Conservation (phyloP, 2,797 vertebrate species). For the Gallinago nigripennis region DNA sequence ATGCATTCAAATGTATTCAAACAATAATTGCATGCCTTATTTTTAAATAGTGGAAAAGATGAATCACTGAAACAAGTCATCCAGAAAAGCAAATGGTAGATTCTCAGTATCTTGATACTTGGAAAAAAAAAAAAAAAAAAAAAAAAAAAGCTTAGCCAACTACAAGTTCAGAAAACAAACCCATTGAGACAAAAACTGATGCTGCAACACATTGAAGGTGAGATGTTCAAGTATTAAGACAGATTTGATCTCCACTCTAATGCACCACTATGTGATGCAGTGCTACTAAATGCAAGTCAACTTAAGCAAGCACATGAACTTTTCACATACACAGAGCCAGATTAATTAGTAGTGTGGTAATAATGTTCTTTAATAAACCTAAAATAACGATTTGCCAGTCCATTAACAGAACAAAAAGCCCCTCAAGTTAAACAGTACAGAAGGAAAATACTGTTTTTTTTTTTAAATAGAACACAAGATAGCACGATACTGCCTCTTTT, state of each 20-base stretch:
- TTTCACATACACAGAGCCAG: not conserved
- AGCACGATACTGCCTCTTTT: not conserved
- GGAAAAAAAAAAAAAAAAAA: too few species aligned
- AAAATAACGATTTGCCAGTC: not conserved
- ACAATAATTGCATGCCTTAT: slow-evolving; percentile 72
- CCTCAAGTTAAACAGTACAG: not conserved
- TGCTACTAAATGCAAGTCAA: not conserved
- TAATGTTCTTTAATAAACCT: slow-evolving; percentile 20
- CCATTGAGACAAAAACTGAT: not conserved
- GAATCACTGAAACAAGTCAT: slow-evolving; percentile 64
- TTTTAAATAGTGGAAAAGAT: slow-evolving; percentile 70
- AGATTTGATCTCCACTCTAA: not conserved
- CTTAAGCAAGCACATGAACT: not conserved
- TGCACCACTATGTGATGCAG: not conserved
- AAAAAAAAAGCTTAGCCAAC: not conserved
- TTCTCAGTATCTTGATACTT: slow-evolving; percentile 6
- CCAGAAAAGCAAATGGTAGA: slow-evolving; percentile 49
- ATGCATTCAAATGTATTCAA: slow-evolving; percentile 71
- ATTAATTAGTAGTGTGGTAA: slow-evolving; percentile 4
- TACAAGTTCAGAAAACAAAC: slow-evolving; percentile 14
- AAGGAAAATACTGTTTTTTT: not conserved
- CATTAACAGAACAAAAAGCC: slow-evolving; percentile 11
- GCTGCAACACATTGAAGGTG: not conserved
- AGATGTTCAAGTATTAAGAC: not conserved
- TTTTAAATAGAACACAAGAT: not conserved